Conservation (phyloP, 2,888 invertebrate genomes). For the Spialia ferax region DNA sequence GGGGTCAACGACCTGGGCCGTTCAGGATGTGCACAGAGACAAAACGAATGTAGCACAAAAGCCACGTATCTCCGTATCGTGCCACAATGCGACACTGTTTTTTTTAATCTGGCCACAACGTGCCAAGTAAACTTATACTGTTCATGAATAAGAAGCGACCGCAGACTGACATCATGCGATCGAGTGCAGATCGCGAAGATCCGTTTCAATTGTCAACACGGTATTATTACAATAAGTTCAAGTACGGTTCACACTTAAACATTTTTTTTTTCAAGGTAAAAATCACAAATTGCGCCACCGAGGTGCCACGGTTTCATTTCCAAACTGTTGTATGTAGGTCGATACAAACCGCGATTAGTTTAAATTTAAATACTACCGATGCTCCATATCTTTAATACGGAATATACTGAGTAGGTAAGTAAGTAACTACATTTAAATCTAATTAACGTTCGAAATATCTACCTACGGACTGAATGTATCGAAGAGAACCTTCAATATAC, state of each 20-base stretch:
- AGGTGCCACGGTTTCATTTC: neutral
- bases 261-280: neutral
- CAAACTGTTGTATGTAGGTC: no score
- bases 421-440: neutral
- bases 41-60: conserved; percentile 71
- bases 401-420: neutral
- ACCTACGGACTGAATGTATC: neutral
- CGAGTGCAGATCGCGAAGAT: conserved; percentile 28
- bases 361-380: no score
- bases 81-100: conserved; percentile 54
- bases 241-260: neutral
- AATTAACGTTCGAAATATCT: conserved; percentile 9
- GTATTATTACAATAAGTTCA: conserved; percentile 19
- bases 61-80: conserved; percentile 57
- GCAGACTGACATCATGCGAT: conserved; percentile 36
- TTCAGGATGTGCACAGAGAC: conserved; percentile 82
- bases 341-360: no score
- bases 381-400: no score
- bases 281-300: neutral
- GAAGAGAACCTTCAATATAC: neutral
- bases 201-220: conserved; percentile 33
- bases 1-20: conserved; percentile 67
- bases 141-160: conserved; percentile 41
- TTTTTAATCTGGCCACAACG: conserved; percentile 49
- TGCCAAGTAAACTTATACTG: conserved; percentile 46